phyloP scores from a whole-genome alignment of 2,797 vertebrate genomes.

The Protosalanx chinensis region DNA sequence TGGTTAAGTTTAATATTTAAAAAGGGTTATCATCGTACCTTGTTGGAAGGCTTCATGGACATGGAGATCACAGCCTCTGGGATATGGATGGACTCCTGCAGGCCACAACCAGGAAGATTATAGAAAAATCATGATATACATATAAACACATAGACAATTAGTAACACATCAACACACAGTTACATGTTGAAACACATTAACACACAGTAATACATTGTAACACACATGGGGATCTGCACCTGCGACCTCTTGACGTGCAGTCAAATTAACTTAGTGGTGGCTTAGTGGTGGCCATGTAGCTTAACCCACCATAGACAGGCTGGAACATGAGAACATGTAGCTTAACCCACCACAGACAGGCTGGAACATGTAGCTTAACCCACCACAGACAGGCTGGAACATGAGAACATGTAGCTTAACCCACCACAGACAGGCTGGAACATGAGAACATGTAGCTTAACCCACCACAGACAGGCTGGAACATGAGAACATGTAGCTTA shows the following conservation, averaged over 20 bases:
- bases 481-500: neutral
- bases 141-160: neutral
- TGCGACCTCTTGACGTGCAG: too few species aligned
- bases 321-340: neutral
- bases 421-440: too few species aligned
- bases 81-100: slow-evolving; percentile 94
- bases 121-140: too few species aligned
- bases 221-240: too few species aligned
- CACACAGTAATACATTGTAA: too few species aligned
- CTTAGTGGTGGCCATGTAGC: neutral
- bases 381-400: slow-evolving; percentile 87
- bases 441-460: neutral
- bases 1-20: neutral
- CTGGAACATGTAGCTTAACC: slow-evolving; percentile 23
- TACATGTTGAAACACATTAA: too few species aligned
- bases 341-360: slow-evolving; percentile 27
- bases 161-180: neutral
- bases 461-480: slow-evolving; percentile 25
- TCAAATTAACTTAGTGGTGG: too few species aligned
- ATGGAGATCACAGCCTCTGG: slow-evolving; percentile 95
- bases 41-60: slow-evolving; percentile 87
- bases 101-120: neutral
- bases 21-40: slow-evolving; percentile 71
- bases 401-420: too few species aligned
- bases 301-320: slow-evolving; percentile 29